Conservation (phyloP, 2,888 invertebrate genomes). For the Trissolcus japonicus region DNA sequence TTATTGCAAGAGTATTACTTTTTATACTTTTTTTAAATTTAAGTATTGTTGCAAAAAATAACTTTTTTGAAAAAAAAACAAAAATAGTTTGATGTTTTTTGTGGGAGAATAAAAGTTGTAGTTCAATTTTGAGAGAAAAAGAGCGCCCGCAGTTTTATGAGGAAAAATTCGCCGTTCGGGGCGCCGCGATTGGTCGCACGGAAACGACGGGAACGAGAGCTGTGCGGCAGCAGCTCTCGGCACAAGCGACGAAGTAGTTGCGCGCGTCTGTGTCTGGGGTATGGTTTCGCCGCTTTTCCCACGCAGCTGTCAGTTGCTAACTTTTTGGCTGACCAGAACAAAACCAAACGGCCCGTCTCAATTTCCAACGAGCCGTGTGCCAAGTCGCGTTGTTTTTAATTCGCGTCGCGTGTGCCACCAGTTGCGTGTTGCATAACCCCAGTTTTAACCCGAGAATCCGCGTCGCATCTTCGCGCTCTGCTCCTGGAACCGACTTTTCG, state of each 20-base stretch:
- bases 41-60: no score
- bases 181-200: conserved; percentile 39
- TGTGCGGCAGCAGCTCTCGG: conserved; percentile 33
- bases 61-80: no score
- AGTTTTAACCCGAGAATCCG: conserved; percentile 58
- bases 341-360: conserved; percentile 5
- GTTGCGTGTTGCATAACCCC: conserved; percentile 73
- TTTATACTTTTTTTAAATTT: no score
- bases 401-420: conserved; percentile 68
- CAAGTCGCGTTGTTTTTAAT: conserved; percentile 30
- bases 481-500: neutral
- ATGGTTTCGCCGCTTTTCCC: conserved; percentile 60
- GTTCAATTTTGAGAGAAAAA: no score
- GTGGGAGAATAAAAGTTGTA: no score
- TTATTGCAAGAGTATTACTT: no score
- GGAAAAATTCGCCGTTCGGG: conserved; percentile 15
- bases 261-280: conserved; percentile 62
- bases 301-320: conserved; percentile 56
- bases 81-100: no score
- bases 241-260: conserved; percentile 64
- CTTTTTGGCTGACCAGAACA: conserved; percentile 10
- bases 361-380: conserved; percentile 5
- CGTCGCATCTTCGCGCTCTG: conserved; percentile 32
- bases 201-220: conserved; percentile 23
- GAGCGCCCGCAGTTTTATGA: no score